Percentiles rank a stretch among this genome's conserved stretches.
Evolutionary conservation across 2,797 vertebrate genomes (phyloP).

Genomic region (Garrulus glandarius): DNA sequence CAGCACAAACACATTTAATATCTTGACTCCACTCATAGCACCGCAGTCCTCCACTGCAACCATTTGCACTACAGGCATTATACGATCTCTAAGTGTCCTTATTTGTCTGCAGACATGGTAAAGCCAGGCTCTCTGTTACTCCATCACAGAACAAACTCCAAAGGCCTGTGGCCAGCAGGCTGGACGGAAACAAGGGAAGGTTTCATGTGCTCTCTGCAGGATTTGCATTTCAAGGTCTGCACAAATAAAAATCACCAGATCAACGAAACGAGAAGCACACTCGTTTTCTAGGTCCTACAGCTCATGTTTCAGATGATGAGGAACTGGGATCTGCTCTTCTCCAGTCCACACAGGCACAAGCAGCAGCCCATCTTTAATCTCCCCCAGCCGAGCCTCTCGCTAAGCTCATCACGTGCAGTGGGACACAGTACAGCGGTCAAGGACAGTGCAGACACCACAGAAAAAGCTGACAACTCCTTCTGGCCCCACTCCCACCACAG

Average conservation of each 20-base stretch:
- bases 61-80: neutral
- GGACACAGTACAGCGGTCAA: neutral
- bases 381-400: neutral
- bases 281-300: neutral
- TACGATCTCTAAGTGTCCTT: neutral
- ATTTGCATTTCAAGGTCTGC: neutral
- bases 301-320: accelerated
- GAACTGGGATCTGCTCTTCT: neutral
- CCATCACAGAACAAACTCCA: neutral
- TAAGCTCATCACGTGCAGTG: accelerated
- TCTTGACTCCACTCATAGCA: neutral
- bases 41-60: neutral
- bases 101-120: neutral
- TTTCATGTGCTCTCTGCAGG: neutral
- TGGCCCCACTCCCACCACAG: neutral
- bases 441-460: accelerated
- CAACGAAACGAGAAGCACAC: accelerated
- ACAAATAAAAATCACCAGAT: neutral
- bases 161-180: neutral
- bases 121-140: neutral
- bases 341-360: no score
- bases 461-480: neutral
- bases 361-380: no score
- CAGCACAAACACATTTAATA: neutral
- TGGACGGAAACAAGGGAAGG: neutral